Base-by-base conservation (phyloP, 2,888 invertebrate genomes). In the Drosophila macrothrix region DNA sequence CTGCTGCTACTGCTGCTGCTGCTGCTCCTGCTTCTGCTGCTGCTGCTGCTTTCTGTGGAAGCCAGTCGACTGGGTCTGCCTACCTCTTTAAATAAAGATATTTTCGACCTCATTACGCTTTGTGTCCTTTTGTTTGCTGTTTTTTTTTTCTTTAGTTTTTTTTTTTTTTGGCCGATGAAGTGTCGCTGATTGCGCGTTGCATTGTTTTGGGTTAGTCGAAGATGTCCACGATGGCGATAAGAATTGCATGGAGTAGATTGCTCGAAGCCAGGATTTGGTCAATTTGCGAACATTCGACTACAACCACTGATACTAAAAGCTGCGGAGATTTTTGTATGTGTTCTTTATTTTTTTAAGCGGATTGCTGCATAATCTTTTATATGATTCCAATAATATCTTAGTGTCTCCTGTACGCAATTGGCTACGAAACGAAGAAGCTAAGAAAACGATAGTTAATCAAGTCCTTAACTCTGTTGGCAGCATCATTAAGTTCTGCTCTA, bases 131-230 rank as follows among this genome's bases (percentile, higher is more conserved):
- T 88, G 87, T 90, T 84, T 90, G 43, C 41, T 52, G 41, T 55
- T 29, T 28, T 54, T 28, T 28, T 52, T 22, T 64, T 58, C 84
- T 83, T 88, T 87, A 82, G 89, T 90, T 86, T 88, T 37, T 66
- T 59, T 58, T 67, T 74, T 65, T 49, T 70, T 69, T 78, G 82
- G 89, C 76, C 91, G 91, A 91, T 91, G 91, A 91, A 91, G 91
- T 91, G 92, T 91, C 85, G 92, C 92, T 91, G 91, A 91, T 91
- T 91, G 89, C 84, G 89, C 90, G 81, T 88, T 91, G 92, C 88
- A 91, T 91, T 91, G 91, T 91, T 91, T 90, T 81, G 88, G 82
- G 76, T 76, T 75, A 54, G 59, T 72, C 67, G 68, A 72, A 76
- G 82, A 76, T 75, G 82, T 73, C 81, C 72, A 81, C 73, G 84